Percentiles rank a stretch among this genome's conserved stretches.
These are phyloP conservation scores for Embiotoca jacksoni DNA, from an alignment of 2,113 vertebrate genomes.

Conservation along the genomic window DNA sequence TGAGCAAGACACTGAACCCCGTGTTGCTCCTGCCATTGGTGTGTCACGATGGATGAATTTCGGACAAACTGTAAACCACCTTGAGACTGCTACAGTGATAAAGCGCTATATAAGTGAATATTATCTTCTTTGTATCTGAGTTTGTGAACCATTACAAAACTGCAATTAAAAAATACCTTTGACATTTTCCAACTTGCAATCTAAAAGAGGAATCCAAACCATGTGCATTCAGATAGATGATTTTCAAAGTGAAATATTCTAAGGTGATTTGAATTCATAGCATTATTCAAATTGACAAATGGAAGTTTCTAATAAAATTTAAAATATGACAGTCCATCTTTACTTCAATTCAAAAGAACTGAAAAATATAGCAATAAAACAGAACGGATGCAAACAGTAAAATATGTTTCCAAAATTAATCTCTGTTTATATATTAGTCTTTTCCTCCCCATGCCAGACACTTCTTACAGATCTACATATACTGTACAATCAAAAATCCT, in stretches of 20 bases:
- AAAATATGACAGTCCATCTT: not conserved
- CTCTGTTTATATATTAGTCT: not conserved
- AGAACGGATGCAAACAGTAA: not conserved
- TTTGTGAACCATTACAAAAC: not conserved
- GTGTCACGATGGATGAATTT: no score
- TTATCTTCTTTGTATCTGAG: not conserved
- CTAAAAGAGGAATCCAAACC: not conserved
- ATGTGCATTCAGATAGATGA: not conserved
- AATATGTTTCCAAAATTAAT: constrained; percentile 1
- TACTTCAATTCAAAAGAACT: not conserved
- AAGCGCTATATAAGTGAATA: no score
- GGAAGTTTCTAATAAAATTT: not conserved
- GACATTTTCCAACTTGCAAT: not conserved
- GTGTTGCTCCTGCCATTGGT: no score
- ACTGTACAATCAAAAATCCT: not conserved
- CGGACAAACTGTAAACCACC: no score
- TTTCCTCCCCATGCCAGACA: not conserved
- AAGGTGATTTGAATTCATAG: not conserved
- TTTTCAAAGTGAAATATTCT: constrained; percentile 1
- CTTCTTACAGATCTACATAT: not conserved
- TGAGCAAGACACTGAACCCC: no score
- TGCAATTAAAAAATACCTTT: not conserved
- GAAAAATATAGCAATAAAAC: not conserved
- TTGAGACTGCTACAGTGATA: no score
- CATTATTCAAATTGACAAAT: not conserved